phyloP scores from a whole-genome alignment of 2,888 invertebrate genomes.

The Lepidonotus clava region DNA sequence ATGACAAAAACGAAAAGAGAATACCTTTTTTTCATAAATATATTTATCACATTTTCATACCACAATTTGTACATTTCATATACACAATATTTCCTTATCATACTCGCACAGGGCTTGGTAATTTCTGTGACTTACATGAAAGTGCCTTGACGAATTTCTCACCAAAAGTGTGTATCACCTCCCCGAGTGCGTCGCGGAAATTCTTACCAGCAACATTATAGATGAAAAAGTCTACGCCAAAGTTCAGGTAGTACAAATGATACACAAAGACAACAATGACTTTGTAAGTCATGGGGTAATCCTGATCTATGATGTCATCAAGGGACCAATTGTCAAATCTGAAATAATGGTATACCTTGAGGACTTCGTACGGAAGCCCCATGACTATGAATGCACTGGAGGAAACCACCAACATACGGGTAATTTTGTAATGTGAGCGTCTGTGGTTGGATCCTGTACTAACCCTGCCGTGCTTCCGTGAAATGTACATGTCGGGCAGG shows the following conservation, averaged over 20 bases:
- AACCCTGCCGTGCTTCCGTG: not conserved
- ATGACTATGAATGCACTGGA: constrained; percentile 39
- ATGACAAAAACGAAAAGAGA: no score
- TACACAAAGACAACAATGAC: constrained; percentile 25
- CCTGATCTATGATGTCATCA: constrained; percentile 24
- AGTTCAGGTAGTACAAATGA: constrained; percentile 39
- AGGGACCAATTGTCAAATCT: constrained; percentile 29
- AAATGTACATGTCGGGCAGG: not conserved
- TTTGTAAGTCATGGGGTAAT: constrained; percentile 17
- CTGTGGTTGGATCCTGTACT: not conserved
- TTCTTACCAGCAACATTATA: constrained; percentile 23
- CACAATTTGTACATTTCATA: not conserved
- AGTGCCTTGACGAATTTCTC: not conserved
- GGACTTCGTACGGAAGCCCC: constrained; percentile 29
- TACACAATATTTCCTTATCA: not conserved
- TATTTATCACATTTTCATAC: no score
- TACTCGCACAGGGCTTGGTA: not conserved
- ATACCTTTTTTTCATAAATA: no score
- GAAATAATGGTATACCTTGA: constrained; percentile 44
- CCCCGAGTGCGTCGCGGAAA: not conserved
- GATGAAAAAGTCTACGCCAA: constrained; percentile 30
- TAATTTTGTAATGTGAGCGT: constrained; percentile 9
- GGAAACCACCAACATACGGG: constrained; percentile 29
- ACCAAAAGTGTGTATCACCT: not conserved
- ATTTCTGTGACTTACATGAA: not conserved